phyloP scores from a whole-genome alignment of 2,113 vertebrate genomes.

The Oxyruncus cristatus region DNA sequence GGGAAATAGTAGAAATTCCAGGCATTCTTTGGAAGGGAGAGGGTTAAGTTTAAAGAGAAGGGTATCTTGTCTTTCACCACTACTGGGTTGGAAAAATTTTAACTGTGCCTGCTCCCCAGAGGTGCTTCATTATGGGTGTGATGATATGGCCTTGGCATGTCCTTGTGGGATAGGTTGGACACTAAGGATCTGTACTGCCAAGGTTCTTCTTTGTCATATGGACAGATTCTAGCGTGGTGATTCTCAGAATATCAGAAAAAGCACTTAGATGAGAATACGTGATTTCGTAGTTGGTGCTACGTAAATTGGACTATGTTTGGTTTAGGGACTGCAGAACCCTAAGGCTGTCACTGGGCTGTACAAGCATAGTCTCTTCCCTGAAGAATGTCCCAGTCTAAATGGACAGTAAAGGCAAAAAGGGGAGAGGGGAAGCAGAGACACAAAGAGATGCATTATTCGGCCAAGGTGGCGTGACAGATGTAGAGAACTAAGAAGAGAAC shows the following conservation, averaged over 20 bases:
- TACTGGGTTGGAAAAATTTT: constrained; percentile 25
- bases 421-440: neutral
- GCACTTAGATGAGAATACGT: neutral
- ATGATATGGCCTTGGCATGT: neutral
- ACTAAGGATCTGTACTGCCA: neutral
- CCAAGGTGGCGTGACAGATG: neutral
- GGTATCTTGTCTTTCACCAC: constrained; percentile 66
- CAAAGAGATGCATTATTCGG: neutral
- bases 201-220: neutral
- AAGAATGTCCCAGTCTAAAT: neutral
- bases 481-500: neutral
- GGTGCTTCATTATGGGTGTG: neutral
- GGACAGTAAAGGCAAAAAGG: neutral
- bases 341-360: neutral
- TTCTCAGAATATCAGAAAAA: neutral
- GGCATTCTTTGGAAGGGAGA: constrained; percentile 66
- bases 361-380: neutral
- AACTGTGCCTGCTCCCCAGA: constrained; percentile 30
- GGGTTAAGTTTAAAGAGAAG: constrained; percentile 68
- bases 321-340: neutral
- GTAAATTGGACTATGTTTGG: neutral
- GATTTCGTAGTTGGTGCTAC: neutral
- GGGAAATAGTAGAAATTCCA: constrained; percentile 67
- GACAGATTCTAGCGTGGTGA: neutral
- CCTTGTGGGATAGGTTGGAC: neutral